phyloP scores from a whole-genome alignment of 2,888 invertebrate genomes.

The Caprella mutica region DNA sequence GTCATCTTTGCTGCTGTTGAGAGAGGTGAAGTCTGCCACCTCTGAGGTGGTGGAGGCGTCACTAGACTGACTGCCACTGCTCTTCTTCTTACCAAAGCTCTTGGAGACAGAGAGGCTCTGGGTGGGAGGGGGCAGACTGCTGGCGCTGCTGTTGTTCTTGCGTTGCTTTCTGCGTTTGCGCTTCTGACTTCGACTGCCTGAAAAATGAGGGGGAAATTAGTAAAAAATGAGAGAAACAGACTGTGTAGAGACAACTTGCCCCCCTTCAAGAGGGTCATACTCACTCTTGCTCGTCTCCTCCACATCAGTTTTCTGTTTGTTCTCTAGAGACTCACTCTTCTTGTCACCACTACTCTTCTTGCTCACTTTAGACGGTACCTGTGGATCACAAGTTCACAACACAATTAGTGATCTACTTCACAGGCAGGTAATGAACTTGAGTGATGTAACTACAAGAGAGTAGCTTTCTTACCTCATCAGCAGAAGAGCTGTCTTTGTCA shows the following conservation, averaged over 20 bases:
- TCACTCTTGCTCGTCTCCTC: conserved; percentile 24
- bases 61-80: conserved; percentile 30
- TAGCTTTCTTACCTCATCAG: no score
- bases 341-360: no score
- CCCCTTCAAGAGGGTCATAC: neutral
- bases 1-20: conserved; percentile 6
- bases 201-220: neutral
- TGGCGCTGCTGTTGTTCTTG: conserved; percentile 3
- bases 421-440: no score
- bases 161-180: neutral
- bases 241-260: neutral
- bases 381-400: no score
- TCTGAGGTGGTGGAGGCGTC: conserved; percentile 31
- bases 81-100: conserved; percentile 16
- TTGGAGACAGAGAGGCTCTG: neutral
- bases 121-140: neutral
- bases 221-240: neutral
- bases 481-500: no score
- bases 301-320: conserved; percentile 30
- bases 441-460: no score
- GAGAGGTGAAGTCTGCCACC: conserved; percentile 21
- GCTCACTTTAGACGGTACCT: no score
- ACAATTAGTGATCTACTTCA: no score
- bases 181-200: neutral
- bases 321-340: no score